These are phyloP conservation scores for Larimichthys polyactis DNA, from an alignment of 2,113 vertebrate species.

Conservation along the genomic window DNA sequence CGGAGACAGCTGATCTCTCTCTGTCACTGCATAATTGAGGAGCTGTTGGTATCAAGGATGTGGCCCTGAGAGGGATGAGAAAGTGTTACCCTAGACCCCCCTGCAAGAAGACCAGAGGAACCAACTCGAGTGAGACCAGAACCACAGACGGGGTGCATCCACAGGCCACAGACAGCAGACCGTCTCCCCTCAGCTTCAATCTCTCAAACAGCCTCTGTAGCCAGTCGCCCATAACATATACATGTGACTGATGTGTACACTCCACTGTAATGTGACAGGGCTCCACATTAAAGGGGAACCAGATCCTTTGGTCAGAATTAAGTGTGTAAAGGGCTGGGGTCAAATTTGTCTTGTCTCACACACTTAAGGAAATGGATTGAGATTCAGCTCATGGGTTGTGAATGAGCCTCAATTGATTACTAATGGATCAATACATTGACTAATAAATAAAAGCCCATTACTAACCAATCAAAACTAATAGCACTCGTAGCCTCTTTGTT, in stretches of 20 bases:
- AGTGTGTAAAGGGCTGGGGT: conserved; percentile 14
- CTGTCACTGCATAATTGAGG: conserved; percentile 82
- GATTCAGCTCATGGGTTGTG: conserved; percentile 61
- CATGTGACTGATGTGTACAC: conserved; percentile 37
- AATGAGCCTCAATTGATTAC: conserved; percentile 70
- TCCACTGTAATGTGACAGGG: conserved; percentile 42
- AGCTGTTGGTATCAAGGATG: conserved; percentile 73
- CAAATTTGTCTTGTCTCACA: conserved; percentile 37
- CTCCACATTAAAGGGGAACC: conserved; percentile 22
- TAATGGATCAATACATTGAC: conserved; percentile 71
- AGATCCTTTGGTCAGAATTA: conserved; percentile 20
- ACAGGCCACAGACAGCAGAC: conserved; percentile 32
- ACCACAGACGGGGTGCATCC: conserved; percentile 22
- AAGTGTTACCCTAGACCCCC: conserved; percentile 74
- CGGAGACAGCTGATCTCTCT: conserved; percentile 73
- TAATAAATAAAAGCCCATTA: conserved; percentile 71
- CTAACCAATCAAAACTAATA: conserved; percentile 70
- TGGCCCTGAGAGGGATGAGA: conserved; percentile 72
- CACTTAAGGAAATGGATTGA: conserved; percentile 67
- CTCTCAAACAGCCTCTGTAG: neutral
- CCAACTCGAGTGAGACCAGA: conserved; percentile 29
- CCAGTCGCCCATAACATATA: conserved; percentile 24
- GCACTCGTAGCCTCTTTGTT: conserved; percentile 65
- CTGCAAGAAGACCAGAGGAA: conserved; percentile 44
- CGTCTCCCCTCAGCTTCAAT: conserved; percentile 11